These are phyloP conservation scores for Ctena decussata DNA, from an alignment of 2,888 invertebrate genomes.

Conservation along the genomic window DNA sequence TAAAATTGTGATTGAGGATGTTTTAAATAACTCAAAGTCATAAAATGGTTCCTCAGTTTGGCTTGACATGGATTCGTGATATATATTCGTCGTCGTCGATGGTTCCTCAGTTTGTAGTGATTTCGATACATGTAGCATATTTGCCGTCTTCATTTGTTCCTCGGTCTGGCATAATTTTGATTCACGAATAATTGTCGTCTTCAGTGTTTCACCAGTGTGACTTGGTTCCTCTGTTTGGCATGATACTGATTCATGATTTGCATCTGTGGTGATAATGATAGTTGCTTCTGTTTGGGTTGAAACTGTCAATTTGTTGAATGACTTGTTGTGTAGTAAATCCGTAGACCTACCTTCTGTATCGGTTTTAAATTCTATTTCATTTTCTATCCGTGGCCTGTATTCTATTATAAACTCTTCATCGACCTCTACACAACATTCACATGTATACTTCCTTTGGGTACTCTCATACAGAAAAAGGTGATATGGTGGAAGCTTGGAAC, in stretches of 20 bases:
- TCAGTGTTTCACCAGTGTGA: no score
- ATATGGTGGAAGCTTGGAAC: neutral
- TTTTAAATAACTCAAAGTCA: neutral
- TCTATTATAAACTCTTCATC: neutral
- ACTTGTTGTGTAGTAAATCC: no score
- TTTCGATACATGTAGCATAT: no score
- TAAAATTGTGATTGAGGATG: neutral
- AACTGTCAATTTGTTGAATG: no score
- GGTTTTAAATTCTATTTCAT: neutral
- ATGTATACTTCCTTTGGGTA: neutral
- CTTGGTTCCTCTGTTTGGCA: neutral
- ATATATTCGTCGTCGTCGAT: no score
- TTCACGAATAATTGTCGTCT: no score
- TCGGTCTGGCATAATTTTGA: neutral
- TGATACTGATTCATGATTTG: neutral
- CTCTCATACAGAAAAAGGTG: neutral
- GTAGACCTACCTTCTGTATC: neutral
- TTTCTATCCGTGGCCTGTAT: neutral
- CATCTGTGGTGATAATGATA: no score
- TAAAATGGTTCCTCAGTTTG: neutral
- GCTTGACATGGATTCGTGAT: neutral
- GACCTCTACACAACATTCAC: neutral
- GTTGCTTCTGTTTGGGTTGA: no score
- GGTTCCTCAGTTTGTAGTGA: neutral
- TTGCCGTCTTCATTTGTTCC: no score